phyloP scores from a whole-genome alignment of 92 coral and sea anemone species.

The Phenganax stokvisi region DNA sequence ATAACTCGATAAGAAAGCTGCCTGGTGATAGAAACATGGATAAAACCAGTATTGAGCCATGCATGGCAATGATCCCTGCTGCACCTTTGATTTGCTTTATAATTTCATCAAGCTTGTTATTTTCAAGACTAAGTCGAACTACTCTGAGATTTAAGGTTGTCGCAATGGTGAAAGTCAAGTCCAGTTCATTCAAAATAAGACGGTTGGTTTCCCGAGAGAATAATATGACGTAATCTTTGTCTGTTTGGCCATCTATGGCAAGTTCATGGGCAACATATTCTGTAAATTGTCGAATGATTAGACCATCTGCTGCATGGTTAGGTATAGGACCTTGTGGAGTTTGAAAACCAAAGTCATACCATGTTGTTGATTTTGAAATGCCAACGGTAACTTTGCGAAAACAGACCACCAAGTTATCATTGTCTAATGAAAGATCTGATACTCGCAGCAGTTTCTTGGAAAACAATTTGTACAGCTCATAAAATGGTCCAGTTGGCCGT shows the following conservation, averaged over 20 bases:
- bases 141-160: conserved; percentile 63
- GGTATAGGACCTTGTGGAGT: conserved; percentile 72
- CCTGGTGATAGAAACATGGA: conserved; percentile 73
- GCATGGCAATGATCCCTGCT: conserved; percentile 85
- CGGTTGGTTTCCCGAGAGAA: conserved; percentile 75
- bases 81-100: conserved; percentile 61
- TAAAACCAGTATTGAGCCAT: conserved; percentile 81
- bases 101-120: conserved; percentile 63
- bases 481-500: conserved; percentile 62
- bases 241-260: conserved; percentile 29
- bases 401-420: conserved; percentile 56
- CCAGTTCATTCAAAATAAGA: conserved; percentile 68
- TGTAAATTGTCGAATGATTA: conserved; percentile 59
- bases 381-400: conserved; percentile 76
- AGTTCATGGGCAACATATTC: conserved; percentile 54
- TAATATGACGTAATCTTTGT: conserved; percentile 52
- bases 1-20: conserved; percentile 67
- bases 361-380: conserved; percentile 75
- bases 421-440: conserved; percentile 39
- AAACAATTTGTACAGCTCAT: conserved; percentile 66
- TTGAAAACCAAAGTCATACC: conserved; percentile 95
- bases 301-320: conserved; percentile 50
- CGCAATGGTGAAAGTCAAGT: conserved; percentile 66
- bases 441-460: conserved; percentile 46
- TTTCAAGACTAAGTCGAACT: conserved; percentile 67